Conservation (phyloP, 2,113 vertebrate species). For the Myxocyprinus asiaticus region DNA sequence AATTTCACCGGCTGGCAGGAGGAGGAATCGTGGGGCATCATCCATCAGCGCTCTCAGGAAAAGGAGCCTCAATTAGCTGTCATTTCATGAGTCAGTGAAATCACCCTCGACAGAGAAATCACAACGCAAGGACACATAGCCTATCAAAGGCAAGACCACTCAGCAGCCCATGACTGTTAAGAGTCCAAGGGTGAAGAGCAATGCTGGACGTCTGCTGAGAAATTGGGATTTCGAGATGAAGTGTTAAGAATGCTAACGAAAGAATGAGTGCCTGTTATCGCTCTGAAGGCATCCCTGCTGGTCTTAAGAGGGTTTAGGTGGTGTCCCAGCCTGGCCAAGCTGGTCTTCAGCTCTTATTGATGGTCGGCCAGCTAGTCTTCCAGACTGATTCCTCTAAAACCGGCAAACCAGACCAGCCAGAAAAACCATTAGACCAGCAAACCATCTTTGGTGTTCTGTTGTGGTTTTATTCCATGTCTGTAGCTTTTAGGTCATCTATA, state of each 20-base stretch:
- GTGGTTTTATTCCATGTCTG: no score
- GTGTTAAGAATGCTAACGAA: conserved; percentile 1
- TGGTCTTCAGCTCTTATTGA: no score
- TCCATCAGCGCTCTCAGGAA: conserved; percentile 71
- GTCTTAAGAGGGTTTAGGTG: no score
- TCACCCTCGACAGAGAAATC: conserved; percentile 55
- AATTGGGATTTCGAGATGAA: conserved; percentile 52
- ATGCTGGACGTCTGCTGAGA: conserved; percentile 46
- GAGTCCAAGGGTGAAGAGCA: conserved; percentile 47
- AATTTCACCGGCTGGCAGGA: conserved; percentile 67
- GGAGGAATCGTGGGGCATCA: conserved; percentile 72
- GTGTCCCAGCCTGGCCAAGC: no score
- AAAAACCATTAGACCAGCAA: no score
- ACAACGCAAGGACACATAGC: conserved; percentile 65
- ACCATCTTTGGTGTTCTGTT: no score
- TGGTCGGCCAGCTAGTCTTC: no score
- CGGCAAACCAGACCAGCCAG: no score
- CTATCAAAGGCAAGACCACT: conserved; percentile 56
- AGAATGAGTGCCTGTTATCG: background rate
- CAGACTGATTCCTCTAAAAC: no score
- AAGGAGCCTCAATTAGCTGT: conserved; percentile 46
- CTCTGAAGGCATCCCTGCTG: no score
- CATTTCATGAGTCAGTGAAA: conserved; percentile 67
- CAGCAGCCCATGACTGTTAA: conserved; percentile 60
- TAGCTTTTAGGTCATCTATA: no score